A percentile compares a stretch with the other conserved stretches of the same genome.
Evolutionary conservation across 2,797 vertebrate species (phyloP).

Genomic region (Thamnophis elegans): DNA sequence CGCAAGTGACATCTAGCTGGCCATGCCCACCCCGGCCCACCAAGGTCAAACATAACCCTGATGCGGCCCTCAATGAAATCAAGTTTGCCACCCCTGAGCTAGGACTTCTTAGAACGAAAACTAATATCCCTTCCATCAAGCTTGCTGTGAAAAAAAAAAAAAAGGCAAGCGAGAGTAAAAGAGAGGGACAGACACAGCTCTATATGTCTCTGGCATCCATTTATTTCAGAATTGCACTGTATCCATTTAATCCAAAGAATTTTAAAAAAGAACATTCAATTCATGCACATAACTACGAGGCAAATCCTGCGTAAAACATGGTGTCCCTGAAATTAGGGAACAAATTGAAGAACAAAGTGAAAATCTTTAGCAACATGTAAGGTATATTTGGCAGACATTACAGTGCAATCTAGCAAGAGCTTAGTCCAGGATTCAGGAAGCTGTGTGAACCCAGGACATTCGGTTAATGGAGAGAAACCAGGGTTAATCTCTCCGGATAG

Average conservation of each 20-base stretch:
- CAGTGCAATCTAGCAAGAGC: not conserved
- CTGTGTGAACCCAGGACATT: not conserved
- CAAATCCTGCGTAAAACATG: constrained; percentile 33
- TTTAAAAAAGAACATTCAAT: constrained; percentile 52
- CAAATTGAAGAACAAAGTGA: constrained; percentile 53
- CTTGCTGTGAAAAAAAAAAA: not conserved
- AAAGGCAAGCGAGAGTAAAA: not conserved
- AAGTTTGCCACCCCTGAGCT: not conserved
- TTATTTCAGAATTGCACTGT: constrained; percentile 59
- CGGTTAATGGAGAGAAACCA: not conserved
- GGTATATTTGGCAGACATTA: not conserved
- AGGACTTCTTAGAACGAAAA: not conserved
- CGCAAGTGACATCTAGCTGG: no score
- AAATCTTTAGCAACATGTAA: not conserved
- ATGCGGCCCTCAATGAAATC: no score
- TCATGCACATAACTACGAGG: constrained; percentile 43
- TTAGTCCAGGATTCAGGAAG: not conserved
- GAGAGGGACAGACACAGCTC: constrained; percentile 9
- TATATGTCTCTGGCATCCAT: constrained; percentile 51
- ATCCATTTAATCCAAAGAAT: constrained; percentile 62
- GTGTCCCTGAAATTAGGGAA: constrained; percentile 42
- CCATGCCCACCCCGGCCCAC: no score
- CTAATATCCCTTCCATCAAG: not conserved
- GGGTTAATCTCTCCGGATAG: no score
- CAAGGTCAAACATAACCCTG: no score